Evolutionary conservation across 1,140 invertebrate species (phyloP), one percentile per base, ranked within the genome.

Genomic region (Eriocheir sinensis): DNA sequence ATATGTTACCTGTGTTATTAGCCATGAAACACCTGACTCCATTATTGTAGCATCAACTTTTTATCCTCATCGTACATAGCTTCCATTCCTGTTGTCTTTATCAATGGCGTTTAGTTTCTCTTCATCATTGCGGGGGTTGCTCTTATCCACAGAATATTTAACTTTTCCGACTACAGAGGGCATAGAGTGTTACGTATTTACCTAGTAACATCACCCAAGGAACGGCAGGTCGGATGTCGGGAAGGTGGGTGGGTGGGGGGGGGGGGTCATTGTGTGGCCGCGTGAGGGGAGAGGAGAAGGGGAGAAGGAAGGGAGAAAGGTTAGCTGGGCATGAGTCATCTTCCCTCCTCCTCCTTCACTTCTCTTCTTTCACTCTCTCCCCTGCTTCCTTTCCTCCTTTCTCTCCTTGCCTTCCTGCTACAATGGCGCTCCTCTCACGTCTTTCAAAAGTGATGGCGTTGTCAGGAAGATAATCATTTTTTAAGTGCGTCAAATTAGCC

Each of bases 401-500:
- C 44, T 15, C 44, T 48, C 15, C 44, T 48, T 48, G 4, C 27
- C 60, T 1, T 72, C 60, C 21, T n/a, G 3, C 60, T n/a, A 72
- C 60, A 72, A 72, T 72, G n/a, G 17, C 17, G 17, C 8, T 72
- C 27, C 60, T 21, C 27, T 27, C n/a, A n/a, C n/a, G 60, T 72
- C 60, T n/a, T 72, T 72, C 21, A 72, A 72, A 72, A 72, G 21
- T 72, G 60, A 72, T n/a, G 27, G 21, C 60, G 6, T 72, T 72
- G 60, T 72, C 1, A n/a, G 60, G 6, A n/a, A 72, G n/a, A n/a
- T n/a, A 72, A 72, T 53, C n/a, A 72, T 72, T 72, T 72, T n/a
- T 72, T 72, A 21, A 72, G 21, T n/a, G n/a, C 60, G 60, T 72
- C 60, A 72, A 72, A 72, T 72, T 72, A 72, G n/a, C 60, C 60